phyloP scores from a whole-genome alignment of 2,113 vertebrate genomes.

The Tachuris rubrigastra region DNA sequence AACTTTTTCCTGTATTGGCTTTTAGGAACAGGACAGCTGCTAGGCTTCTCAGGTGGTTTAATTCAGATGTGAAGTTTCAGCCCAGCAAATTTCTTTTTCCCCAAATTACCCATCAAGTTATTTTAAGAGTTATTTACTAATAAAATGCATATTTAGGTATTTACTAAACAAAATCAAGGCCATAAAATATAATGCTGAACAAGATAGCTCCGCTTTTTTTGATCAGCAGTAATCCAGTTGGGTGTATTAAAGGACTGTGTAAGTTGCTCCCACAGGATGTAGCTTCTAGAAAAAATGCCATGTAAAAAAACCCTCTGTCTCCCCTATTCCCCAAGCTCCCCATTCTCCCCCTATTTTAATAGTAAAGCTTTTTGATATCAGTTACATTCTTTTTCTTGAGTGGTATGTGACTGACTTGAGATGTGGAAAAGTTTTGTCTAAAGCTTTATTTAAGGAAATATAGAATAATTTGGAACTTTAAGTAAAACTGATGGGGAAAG shows the following conservation, averaged over 20 bases:
- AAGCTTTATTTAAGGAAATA: slow-evolving; percentile 10
- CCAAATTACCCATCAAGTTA: background rate
- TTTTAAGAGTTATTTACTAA: background rate
- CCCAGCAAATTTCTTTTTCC: background rate
- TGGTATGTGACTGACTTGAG: background rate
- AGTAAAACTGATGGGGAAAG: slow-evolving; percentile 29
- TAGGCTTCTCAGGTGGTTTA: background rate
- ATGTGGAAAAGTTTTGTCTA: slow-evolving; percentile 53
- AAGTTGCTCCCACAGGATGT: background rate
- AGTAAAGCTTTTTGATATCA: background rate
- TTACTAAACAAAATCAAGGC: background rate
- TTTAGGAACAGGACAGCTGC: slow-evolving; percentile 21
- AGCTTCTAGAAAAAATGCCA: background rate
- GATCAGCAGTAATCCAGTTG: background rate
- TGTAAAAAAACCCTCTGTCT: background rate
- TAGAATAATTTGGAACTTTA: slow-evolving; percentile 30
- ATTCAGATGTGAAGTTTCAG: background rate
- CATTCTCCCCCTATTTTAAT: background rate
- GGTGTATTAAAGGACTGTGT: background rate
- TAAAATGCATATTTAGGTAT: background rate
- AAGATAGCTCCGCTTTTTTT: background rate
- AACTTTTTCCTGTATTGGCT: slow-evolving; percentile 23
- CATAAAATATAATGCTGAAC: background rate
- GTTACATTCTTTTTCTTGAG: slow-evolving; percentile 1
- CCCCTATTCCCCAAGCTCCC: background rate